These are phyloP conservation scores for Leptinotarsa haldemani DNA, from an alignment of 2,888 invertebrate species.

Conservation along the genomic window DNA sequence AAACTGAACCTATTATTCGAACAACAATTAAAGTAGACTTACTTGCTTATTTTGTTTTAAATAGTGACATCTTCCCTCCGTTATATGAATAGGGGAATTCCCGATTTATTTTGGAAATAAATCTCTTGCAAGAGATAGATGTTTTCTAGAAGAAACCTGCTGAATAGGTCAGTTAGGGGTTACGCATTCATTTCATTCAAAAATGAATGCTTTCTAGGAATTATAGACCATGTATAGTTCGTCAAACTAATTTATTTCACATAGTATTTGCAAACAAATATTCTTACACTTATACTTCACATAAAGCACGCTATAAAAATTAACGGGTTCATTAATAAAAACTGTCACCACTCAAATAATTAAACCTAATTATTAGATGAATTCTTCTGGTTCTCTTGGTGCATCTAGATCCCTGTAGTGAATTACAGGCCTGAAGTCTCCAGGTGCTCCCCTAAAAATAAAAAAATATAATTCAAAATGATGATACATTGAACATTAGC, in stretches of 20 bases:
- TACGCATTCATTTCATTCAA: no score
- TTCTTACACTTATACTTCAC: conserved; percentile 7
- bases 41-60: no score
- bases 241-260: neutral
- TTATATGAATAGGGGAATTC: no score
- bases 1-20: no score
- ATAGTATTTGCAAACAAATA: neutral
- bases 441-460: conserved; percentile 74
- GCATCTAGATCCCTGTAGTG: conserved; percentile 95
- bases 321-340: conserved; percentile 23
- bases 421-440: conserved; percentile 88
- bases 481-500: neutral
- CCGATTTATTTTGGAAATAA: no score
- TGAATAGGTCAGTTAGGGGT: no score
- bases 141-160: no score
- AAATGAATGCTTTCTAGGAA: no score
- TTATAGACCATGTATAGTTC: no score
- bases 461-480: neutral
- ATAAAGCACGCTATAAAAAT: conserved; percentile 19
- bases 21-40: no score
- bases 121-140: no score
- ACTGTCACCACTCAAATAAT: conserved; percentile 39
- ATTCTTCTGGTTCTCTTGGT: conserved; percentile 90
- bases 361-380: conserved; percentile 69
- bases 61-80: no score